These are phyloP conservation scores for Leptinotarsa rubiginosa DNA, from an alignment of 2,888 invertebrate genomes.

Conservation along the genomic window DNA sequence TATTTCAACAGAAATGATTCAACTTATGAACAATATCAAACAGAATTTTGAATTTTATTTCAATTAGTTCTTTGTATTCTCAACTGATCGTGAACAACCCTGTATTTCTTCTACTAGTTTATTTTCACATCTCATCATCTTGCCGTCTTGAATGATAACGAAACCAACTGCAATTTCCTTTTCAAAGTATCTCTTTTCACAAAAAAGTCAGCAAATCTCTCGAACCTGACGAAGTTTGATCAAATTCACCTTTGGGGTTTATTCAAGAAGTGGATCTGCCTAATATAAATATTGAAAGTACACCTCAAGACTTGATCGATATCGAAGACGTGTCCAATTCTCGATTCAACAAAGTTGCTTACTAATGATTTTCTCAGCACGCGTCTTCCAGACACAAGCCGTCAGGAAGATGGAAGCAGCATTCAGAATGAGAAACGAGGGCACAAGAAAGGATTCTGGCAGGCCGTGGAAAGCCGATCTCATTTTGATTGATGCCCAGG, in stretches of 20 bases:
- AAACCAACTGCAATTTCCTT: too few relatives aligned
- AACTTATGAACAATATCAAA: too few relatives aligned
- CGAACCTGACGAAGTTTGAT: neutral
- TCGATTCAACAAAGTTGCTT: constrained; percentile 15
- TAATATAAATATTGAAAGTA: neutral
- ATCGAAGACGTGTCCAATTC: neutral
- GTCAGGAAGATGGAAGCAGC: constrained; percentile 15
- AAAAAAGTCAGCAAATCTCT: too few relatives aligned
- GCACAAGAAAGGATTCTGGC: constrained; percentile 17
- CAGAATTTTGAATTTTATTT: too few relatives aligned
- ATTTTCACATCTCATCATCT: too few relatives aligned
- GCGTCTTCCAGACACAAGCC: neutral
- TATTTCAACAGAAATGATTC: too few relatives aligned
- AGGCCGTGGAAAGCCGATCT: constrained; percentile 39
- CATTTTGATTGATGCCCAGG: constrained; percentile 44
- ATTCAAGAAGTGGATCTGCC: neutral
- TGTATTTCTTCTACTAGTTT: too few relatives aligned
- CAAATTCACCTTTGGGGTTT: neutral
- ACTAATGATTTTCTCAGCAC: constrained; percentile 10
- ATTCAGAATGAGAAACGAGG: constrained; percentile 6
- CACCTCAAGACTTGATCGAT: neutral
- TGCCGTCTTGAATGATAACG: too few relatives aligned
- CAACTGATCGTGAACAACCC: too few relatives aligned
- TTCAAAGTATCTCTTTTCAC: too few relatives aligned
- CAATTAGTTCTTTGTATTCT: too few relatives aligned